Evolutionary conservation across 2,888 invertebrate species (phyloP).

Genomic region (Epicampocera succincta): DNA sequence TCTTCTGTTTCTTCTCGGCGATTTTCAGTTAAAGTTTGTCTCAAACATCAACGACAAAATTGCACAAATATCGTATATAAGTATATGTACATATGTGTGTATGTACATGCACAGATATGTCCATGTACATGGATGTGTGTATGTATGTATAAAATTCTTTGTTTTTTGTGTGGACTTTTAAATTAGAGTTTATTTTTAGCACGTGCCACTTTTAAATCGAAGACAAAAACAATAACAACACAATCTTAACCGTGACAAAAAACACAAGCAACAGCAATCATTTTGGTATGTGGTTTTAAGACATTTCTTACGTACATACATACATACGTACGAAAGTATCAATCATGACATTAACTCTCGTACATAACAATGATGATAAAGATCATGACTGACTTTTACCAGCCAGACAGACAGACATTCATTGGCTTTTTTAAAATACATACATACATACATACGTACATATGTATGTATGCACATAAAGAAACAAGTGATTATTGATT

Average conservation of each 20-base stretch:
- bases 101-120: no score
- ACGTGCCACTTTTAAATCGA: conserved; percentile 61
- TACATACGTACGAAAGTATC: not conserved
- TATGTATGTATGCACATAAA: no score
- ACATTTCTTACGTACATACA: conserved; percentile 16
- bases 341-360: not conserved
- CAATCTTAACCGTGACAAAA: conserved; percentile 14
- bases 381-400: conserved; percentile 29
- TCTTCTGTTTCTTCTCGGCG: conserved; percentile 9
- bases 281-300: conserved; percentile 32
- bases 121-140: no score
- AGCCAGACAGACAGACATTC: conserved; percentile 16
- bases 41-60: conserved; percentile 13
- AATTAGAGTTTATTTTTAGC: conserved; percentile 67
- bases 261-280: conserved; percentile 22
- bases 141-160: conserved; percentile 42
- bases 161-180: conserved; percentile 42
- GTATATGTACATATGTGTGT: no score
- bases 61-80: conserved; percentile 14
- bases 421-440: not conserved
- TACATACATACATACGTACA: no score
- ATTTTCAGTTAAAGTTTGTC: conserved; percentile 3
- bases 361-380: conserved; percentile 6
- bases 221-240: conserved; percentile 22
- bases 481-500: conserved; percentile 16